Percentiles rank a stretch among this genome's conserved stretches.
Evolutionary conservation across 2,888 invertebrate genomes (phyloP).

Genomic region (Sabellastarte sp.): DNA sequence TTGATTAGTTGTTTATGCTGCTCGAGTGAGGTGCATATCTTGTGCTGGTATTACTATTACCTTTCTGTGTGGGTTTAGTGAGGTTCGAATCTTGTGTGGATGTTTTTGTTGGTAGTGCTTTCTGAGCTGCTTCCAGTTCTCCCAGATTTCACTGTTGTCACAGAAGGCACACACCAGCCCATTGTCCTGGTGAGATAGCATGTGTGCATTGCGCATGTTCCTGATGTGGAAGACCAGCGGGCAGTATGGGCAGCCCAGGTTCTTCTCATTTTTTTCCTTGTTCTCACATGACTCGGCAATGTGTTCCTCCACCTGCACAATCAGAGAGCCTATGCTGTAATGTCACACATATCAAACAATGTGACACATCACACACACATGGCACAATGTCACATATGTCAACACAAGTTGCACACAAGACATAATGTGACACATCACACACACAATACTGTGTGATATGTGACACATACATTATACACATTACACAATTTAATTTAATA

Average conservation of each 20-base stretch:
- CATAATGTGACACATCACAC: too few relatives aligned
- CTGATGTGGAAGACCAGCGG: slow-evolving; percentile 30
- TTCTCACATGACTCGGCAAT: slow-evolving; percentile 16
- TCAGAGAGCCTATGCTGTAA: too few relatives aligned
- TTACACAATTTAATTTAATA: too few relatives aligned
- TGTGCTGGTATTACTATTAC: too few relatives aligned
- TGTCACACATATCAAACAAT: too few relatives aligned
- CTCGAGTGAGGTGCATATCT: too few relatives aligned
- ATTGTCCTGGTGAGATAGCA: slow-evolving; percentile 26
- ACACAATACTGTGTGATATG: too few relatives aligned
- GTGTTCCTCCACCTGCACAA: slow-evolving; percentile 22
- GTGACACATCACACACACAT: too few relatives aligned
- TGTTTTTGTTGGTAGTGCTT: slow-evolving; percentile 31
- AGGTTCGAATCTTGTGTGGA: neutral
- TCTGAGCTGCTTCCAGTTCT: slow-evolving; percentile 24
- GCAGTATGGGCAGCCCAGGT: slow-evolving; percentile 32
- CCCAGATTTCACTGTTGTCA: slow-evolving; percentile 18
- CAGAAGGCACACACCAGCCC: slow-evolving; percentile 17
- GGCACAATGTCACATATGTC: too few relatives aligned
- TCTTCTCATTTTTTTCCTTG: slow-evolving; percentile 10
- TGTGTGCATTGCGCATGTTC: slow-evolving; percentile 24
- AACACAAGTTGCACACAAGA: too few relatives aligned
- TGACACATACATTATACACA: too few relatives aligned
- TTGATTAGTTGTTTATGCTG: too few relatives aligned
- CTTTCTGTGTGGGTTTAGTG: neutral